Base-by-base conservation (phyloP, 2,888 invertebrate species). In the Ypsolopha sequella region DNA sequence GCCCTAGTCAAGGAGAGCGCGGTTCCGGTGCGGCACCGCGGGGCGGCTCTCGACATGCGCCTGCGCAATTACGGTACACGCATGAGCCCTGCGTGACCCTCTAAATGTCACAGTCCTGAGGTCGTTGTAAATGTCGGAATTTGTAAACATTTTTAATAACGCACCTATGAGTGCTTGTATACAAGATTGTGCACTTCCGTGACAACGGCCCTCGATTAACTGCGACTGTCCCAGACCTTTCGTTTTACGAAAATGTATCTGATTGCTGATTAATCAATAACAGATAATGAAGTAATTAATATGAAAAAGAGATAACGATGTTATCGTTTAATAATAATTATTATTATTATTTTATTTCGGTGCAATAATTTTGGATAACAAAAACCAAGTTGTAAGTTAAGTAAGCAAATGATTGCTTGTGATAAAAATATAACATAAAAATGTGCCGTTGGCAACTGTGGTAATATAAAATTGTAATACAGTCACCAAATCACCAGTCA, bases 41-140 rank as follows among this genome's bases (percentile, higher is more conserved):
- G 59, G 54, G 38, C 44, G 44, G 13, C 33, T 50, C 49, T 50
- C 53, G 58, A 60, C 58, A 59, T 58, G 60, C 53, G 56, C 56
- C 50, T 11, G 52, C 55, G 57, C 59, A 66, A 60, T 65, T 60
- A 61, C 52, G 24, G 24, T 24, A 24, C 55, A 24, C 46, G 41
- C 51, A 51, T 14, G 41, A 33, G 36, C 52, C 48, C 13, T 51
- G 8, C 49, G 52, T 63, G 63, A 68, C 66, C 68, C 53, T 41
- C 52, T 55, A 60, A 69, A 66, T 67, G 69, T 67, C 68, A n/a
- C n/a, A 68, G 55, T 24, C 44, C 44, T 57, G 60, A 68, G 66
- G 65, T 62, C 62, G 60, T 52, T 46, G 53, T 54, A 59, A 63
- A 70, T 67, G 67, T 62, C 61, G 60, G 58, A 58, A 60, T 62